A percentile compares a stretch with the other conserved stretches of the same genome.
Conservation (phyloP, 2,888 invertebrate species). For the Sesamia inferens region DNA sequence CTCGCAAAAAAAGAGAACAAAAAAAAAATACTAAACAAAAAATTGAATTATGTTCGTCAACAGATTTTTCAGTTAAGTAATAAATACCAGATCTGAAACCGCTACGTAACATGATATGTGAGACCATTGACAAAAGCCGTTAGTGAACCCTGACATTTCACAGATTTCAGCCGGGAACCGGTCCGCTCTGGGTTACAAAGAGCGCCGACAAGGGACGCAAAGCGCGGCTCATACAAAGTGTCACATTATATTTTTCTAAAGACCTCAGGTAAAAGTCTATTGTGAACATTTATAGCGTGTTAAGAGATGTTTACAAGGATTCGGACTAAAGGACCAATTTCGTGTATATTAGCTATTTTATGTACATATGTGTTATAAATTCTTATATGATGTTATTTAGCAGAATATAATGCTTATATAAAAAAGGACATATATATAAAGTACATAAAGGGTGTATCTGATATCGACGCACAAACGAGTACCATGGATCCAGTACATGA, state of each 20-base stretch:
- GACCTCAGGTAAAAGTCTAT: constrained; percentile 1
- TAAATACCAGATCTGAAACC: constrained; percentile 10
- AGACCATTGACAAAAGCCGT: constrained; percentile 42
- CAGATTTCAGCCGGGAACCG: constrained; percentile 46
- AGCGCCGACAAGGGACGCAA: constrained; percentile 44
- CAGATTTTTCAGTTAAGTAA: constrained; percentile 12
- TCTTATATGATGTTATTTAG: neutral
- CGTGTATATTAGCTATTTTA: neutral
- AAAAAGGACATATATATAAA: no score
- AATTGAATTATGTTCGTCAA: constrained; percentile 21
- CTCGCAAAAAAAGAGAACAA: neutral
- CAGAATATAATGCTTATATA: no score
- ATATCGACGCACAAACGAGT: no score
- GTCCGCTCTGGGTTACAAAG: constrained; percentile 34
- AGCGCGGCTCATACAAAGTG: constrained; percentile 41
- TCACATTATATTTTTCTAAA: constrained; percentile 42
- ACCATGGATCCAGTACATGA: no score
- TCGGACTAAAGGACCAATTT: neutral
- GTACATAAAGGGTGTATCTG: no score
- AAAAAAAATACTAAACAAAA: constrained; percentile 3
- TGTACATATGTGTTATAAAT: neutral
- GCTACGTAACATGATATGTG: constrained; percentile 27
- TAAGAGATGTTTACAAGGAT: constrained; percentile 3
- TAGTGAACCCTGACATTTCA: constrained; percentile 57
- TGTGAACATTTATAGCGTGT: constrained; percentile 13